Evolutionary conservation across 2,113 vertebrate genomes (phyloP).

Genomic region (Abramis brama): DNA sequence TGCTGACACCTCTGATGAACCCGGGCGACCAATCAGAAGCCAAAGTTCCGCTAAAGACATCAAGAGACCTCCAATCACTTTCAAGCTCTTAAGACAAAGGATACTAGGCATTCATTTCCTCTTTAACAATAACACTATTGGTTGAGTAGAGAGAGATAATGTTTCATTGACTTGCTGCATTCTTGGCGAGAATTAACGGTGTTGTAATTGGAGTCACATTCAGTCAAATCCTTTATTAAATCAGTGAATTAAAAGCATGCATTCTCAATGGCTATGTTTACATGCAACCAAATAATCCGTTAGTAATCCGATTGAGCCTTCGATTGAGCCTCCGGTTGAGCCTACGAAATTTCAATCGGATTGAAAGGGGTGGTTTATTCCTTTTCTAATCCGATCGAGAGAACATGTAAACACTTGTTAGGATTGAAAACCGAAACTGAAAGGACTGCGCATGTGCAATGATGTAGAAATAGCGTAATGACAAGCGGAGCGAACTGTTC

Average conservation of each 20-base stretch:
- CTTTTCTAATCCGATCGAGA: too few relatives aligned
- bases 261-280: background rate
- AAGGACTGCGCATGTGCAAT: too few relatives aligned
- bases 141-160: slow-evolving; percentile 14
- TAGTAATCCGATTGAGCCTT: too few relatives aligned
- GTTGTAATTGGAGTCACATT: slow-evolving; percentile 23
- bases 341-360: too few relatives aligned
- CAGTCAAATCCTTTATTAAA: background rate
- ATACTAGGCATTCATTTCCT: slow-evolving; percentile 18
- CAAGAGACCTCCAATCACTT: slow-evolving; percentile 45
- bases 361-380: too few relatives aligned
- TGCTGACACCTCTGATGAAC: background rate
- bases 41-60: background rate
- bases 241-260: background rate
- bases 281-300: too few relatives aligned
- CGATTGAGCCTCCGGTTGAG: too few relatives aligned
- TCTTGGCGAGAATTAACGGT: background rate
- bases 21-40: slow-evolving; percentile 5
- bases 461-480: too few relatives aligned
- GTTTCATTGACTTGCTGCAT: slow-evolving; percentile 24
- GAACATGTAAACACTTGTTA: too few relatives aligned
- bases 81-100: slow-evolving; percentile 29
- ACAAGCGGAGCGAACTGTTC: too few relatives aligned
- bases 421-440: too few relatives aligned
- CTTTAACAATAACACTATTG: slow-evolving; percentile 31